Base-by-base conservation (phyloP, 2,888 invertebrate species). In the Clepsis dumicolana region DNA sequence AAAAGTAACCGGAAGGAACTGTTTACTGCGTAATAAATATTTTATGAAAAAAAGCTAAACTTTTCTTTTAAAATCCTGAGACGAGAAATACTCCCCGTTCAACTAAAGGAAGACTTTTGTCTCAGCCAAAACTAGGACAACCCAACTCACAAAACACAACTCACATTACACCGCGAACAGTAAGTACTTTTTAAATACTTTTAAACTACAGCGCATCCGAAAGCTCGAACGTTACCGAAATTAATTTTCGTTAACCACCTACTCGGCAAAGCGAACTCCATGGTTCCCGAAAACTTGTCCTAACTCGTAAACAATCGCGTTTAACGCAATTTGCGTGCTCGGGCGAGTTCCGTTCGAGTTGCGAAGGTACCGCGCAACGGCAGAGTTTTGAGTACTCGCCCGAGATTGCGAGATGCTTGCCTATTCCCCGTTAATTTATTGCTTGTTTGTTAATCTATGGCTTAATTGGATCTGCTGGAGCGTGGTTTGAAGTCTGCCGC, bases 241-340 rank as follows among this genome's bases (percentile, higher is more conserved):
- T 69, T 69, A 69, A 69, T 69, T 69, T 69, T 61, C 65, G 65
- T 61, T 65, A 68, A 69, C 69, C 64, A 60, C 35, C 60, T 61
- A 65, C 54, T 60, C 53, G 54, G 54, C n/a, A 70, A 69, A 66
- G 65, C 70, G 64, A 62, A 64, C 54, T 66, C 65, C 59, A 71
- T 35, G 66, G 44, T 38, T 57, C 50, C 65, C 53, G 52, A 64
- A 60, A 81, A 80, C 78, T 84, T 78, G 76, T 74, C 65, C 78
- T 77, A 81, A 80, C 82, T 80, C 73, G 77, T 80, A 84, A 85
- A 87, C 85, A 87, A 85, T 82, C 76, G 78, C 78, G 81, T 74
- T 73, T 73, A 81, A 82, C 73, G 75, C 77, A 81, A 82, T 81
- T 79, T 75, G 50, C 71, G 64, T 65, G 72, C 68, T 71, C 69